Conservation (phyloP, 35 echinoderm and acorn worm genomes). For the Apostichopus japonicus region DNA sequence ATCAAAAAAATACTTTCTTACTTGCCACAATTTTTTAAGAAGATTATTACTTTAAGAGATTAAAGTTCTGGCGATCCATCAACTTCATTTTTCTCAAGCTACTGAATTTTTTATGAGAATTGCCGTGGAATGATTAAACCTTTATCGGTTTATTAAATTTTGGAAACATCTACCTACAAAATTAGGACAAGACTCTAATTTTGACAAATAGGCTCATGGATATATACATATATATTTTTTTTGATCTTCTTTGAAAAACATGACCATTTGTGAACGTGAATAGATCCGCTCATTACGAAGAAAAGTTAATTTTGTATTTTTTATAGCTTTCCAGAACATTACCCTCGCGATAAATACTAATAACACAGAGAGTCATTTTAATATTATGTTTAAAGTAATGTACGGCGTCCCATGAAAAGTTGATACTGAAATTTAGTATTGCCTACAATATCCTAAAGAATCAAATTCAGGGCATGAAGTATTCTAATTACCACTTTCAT, state of each 20-base stretch:
- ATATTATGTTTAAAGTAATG: constrained; percentile 1
- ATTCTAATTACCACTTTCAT: too few relatives aligned
- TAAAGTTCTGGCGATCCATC: not conserved
- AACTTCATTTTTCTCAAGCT: not conserved
- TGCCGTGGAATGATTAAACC: not conserved
- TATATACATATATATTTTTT: not conserved
- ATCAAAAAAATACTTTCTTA: too few relatives aligned
- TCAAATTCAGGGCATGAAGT: too few relatives aligned
- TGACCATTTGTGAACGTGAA: not conserved
- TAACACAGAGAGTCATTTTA: not conserved
- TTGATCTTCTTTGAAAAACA: not conserved
- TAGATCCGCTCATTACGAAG: not conserved
- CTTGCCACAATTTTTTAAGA: too few relatives aligned
- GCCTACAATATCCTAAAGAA: too few relatives aligned
- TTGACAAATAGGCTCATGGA: not conserved
- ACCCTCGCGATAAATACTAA: not conserved
- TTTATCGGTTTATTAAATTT: not conserved
- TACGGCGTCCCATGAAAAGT: not conserved
- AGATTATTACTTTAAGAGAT: not conserved
- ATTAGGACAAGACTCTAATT: not conserved
- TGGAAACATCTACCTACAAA: not conserved
- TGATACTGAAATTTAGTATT: too few relatives aligned
- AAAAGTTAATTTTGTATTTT: not conserved
- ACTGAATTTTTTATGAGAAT: not conserved
- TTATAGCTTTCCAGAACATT: not conserved